Conservation (phyloP, 2,113 vertebrate species). For the Amblyopsis rosae region DNA sequence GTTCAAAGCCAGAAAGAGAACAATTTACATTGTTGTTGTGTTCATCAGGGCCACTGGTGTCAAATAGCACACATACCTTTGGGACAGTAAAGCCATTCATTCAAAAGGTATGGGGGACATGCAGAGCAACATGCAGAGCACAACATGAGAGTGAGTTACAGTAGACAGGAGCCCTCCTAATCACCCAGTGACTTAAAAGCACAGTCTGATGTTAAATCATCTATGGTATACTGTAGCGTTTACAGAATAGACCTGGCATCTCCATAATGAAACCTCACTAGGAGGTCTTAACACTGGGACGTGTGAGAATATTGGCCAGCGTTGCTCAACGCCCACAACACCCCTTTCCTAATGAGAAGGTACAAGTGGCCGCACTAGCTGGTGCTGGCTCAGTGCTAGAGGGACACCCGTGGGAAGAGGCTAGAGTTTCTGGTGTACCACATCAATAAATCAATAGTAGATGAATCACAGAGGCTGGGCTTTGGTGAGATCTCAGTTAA, state of each 20-base stretch:
- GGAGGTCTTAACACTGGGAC: constrained; percentile 41
- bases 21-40: no score
- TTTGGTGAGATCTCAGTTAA: constrained; percentile 26
- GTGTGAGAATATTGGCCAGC: constrained; percentile 50
- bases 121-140: no score
- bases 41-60: no score
- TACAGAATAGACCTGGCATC: constrained; percentile 38
- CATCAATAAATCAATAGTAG: constrained; percentile 49
- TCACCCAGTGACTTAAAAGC: constrained; percentile 37
- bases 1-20: no score
- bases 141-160: no score
- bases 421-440: constrained; percentile 19
- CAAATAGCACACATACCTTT: no score
- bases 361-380: constrained; percentile 7
- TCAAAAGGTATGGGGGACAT: no score
- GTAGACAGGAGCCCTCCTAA: neutral
- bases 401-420: constrained; percentile 54
- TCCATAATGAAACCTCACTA: constrained; percentile 41
- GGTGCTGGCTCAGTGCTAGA: constrained; percentile 16
- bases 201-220: constrained; percentile 42
- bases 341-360: constrained; percentile 3
- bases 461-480: constrained; percentile 33
- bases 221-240: constrained; percentile 39
- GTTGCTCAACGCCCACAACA: neutral
- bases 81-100: no score